Evolutionary conservation across 2,113 vertebrate genomes (phyloP).

Genomic region (Nymphicus hollandicus): DNA sequence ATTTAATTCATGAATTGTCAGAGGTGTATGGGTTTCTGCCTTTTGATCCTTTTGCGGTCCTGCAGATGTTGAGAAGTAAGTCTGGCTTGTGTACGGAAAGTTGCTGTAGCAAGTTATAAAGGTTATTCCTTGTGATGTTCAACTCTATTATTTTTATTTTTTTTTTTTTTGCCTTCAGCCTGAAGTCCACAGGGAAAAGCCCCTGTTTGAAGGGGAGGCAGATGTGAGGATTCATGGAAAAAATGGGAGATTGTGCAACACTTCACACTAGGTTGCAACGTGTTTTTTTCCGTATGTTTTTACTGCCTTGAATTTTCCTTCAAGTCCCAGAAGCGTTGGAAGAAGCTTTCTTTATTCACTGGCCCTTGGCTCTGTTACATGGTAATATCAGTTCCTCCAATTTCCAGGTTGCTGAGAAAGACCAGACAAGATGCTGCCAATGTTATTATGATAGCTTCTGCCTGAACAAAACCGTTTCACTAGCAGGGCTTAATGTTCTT

Average conservation of each 20-base stretch:
- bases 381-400: not conserved
- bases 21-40: not conserved
- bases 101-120: not conserved
- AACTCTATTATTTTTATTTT: not conserved
- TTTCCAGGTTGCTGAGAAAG: constrained; percentile 3
- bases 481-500: not conserved
- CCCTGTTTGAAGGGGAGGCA: not conserved
- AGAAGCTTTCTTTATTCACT: not conserved
- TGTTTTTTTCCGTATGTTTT: not conserved
- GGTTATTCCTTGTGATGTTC: not conserved
- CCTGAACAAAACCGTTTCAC: not conserved
- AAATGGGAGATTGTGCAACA: not conserved
- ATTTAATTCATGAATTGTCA: not conserved
- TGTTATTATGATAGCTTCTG: constrained; percentile 3
- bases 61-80: not conserved
- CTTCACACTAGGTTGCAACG: not conserved
- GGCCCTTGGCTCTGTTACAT: not conserved
- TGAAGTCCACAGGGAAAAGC: not conserved
- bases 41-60: not conserved
- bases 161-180: not conserved
- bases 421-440: not conserved
- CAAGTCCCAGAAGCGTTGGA: not conserved
- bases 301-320: not conserved
- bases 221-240: not conserved
- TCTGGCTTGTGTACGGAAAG: not conserved